These are phyloP conservation scores for Euwallacea fornicatus DNA, from an alignment of 1,140 invertebrate species.

Conservation along the genomic window DNA sequence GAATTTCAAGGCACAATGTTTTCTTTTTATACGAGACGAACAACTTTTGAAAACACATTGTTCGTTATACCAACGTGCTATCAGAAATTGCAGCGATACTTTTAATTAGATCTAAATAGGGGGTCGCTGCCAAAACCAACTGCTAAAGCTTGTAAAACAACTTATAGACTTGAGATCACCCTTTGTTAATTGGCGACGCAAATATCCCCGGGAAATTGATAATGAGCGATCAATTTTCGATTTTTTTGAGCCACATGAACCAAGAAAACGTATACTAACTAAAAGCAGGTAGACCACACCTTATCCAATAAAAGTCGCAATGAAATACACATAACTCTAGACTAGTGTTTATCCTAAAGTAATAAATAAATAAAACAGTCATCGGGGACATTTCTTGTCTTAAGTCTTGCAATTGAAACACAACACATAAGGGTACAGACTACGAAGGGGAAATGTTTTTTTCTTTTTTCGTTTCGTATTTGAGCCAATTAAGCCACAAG, in stretches of 20 bases:
- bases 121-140: background rate
- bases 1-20: constrained; percentile 28
- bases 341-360: background rate
- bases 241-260: too few species aligned
- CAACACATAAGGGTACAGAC: background rate
- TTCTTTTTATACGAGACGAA: constrained; percentile 16
- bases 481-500: too few species aligned
- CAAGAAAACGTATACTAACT: too few species aligned
- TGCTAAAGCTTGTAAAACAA: background rate
- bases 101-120: background rate
- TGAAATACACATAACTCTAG: too few species aligned
- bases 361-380: background rate
- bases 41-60: constrained; percentile 4
- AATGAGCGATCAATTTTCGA: too few species aligned
- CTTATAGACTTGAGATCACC: too few species aligned
- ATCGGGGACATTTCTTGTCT: background rate
- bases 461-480: too few species aligned
- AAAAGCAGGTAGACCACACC: too few species aligned
- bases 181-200: too few species aligned
- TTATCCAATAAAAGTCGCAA: too few species aligned
- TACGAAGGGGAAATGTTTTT: too few species aligned
- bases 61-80: background rate
- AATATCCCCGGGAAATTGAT: too few species aligned
- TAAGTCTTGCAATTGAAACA: background rate
- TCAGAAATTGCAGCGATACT: background rate